Base-by-base conservation (phyloP, 2,113 vertebrate genomes). In the Neodon shergylaensis region DNA sequence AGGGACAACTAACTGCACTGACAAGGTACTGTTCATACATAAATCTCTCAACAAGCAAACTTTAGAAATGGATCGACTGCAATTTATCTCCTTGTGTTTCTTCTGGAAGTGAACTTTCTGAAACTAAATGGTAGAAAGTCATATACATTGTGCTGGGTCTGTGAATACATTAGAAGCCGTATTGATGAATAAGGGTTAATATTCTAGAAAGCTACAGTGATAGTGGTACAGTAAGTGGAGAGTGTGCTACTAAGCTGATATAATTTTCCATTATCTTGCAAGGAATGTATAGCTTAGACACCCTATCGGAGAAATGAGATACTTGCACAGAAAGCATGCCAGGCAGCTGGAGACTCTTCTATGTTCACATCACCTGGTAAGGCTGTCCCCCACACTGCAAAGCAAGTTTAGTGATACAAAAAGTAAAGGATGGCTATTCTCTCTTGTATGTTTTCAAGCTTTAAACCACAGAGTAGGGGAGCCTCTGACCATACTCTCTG, bases 51-150 rank as follows among this genome's bases (percentile, higher is more conserved):
- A 31, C 24, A 28, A 90, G 89, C 94, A 24, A 89, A 91, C 19
- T 70, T 52, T 7, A 92, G 68, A 86, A 87, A 33, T 68, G 12
- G 0, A 9, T 54, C 58, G 77, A 94, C 74, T 36, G 63, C 74
- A 81, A 74, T 83, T 73, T 63, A 96, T 95, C 21, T 92, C 28
- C 21, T 52, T 90, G 47, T 42, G 21, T 88, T 95, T 88, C 24
- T n/a, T 77, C 1, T 86, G 33, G 36, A 36, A 90, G 22, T 88
- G 33, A 94, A 90, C 33, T 7, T 92, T 95, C 47, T 91, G 49
- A 93, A 90, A 81, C 16, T 61, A 93, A 77, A 91, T 74, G 11
- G 14, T 95, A 89, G 44, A 39, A 78, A 1, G 7, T 4, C 65
- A 77, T 94, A 86, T 6, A 49, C 10, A 88, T 36, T 92, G n/a